Evolutionary conservation across 2,113 vertebrate species (phyloP).

Genomic region (Butorides virescens): DNA sequence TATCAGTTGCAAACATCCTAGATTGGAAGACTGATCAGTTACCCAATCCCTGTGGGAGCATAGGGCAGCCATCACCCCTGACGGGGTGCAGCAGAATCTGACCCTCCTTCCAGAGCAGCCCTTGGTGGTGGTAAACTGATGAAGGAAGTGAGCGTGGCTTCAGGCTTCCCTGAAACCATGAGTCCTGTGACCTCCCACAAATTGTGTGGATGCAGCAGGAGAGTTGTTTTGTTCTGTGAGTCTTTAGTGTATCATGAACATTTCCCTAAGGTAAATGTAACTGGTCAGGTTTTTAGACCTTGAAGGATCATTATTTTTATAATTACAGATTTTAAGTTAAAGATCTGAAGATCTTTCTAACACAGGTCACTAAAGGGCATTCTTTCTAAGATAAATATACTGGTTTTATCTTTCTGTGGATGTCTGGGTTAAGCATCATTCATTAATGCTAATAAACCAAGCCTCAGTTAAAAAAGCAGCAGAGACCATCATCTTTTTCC

Average conservation of each 20-base stretch:
- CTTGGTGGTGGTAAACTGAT: not conserved
- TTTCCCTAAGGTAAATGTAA: not conserved
- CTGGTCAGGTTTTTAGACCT: not conserved
- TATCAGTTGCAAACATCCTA: not conserved
- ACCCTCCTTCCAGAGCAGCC: not conserved
- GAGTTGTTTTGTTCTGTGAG: not conserved
- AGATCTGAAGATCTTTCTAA: not conserved
- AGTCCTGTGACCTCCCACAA: accelerated
- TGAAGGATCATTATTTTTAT: not conserved
- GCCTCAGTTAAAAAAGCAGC: not conserved
- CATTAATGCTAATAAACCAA: not conserved
- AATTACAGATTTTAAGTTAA: not conserved
- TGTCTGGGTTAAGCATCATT: not conserved
- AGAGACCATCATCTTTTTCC: not conserved
- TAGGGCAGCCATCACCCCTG: not conserved
- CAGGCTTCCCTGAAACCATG: not conserved
- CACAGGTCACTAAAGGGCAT: not conserved
- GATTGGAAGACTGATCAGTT: not conserved
- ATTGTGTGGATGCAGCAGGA: not conserved
- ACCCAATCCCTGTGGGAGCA: not conserved
- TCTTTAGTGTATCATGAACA: not conserved
- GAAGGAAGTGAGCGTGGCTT: not conserved
- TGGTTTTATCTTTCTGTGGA: not conserved
- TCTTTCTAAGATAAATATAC: not conserved
- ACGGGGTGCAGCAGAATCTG: not conserved